Evolutionary conservation across 2,797 vertebrate genomes (phyloP).

Genomic region (Sus cebifrons): DNA sequence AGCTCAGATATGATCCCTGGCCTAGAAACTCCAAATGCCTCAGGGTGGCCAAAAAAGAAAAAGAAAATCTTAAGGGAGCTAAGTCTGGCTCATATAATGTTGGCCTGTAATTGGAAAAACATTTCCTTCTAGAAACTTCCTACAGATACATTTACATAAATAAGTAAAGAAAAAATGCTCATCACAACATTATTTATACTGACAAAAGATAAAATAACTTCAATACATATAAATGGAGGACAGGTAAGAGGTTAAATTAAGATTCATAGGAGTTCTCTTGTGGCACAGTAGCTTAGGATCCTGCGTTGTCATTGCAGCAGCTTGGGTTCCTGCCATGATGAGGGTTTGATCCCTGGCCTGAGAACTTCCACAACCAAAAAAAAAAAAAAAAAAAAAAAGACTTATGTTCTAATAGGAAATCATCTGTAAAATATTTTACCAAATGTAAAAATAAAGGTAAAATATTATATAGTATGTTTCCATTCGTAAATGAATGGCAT

Average conservation of each 20-base stretch:
- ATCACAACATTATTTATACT: slow-evolving; percentile 25
- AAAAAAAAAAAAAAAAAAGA: background rate
- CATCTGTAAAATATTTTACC: slow-evolving; percentile 55
- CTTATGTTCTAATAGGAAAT: background rate
- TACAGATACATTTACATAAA: background rate
- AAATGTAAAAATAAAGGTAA: slow-evolving; percentile 53
- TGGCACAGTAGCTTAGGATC: too few relatives aligned
- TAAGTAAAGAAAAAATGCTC: slow-evolving; percentile 6
- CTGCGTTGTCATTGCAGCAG: too few relatives aligned
- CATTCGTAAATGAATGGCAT: background rate
- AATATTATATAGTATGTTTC: background rate
- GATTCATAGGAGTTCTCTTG: too few relatives aligned
- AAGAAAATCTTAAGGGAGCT: too few relatives aligned
- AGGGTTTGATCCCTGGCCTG: too few relatives aligned
- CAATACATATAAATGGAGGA: background rate
- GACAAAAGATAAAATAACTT: slow-evolving; percentile 23
- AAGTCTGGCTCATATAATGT: slow-evolving; percentile 9
- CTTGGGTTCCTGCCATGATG: too few relatives aligned
- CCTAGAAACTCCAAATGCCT: too few relatives aligned
- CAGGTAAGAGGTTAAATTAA: background rate
- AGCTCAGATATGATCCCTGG: too few relatives aligned
- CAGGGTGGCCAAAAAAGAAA: too few relatives aligned
- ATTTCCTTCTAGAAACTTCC: slow-evolving; percentile 48
- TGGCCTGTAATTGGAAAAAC: background rate
- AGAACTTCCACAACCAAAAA: too few relatives aligned